Base-by-base conservation (phyloP, 2,113 vertebrate species). In the Gopherus evgoodei region DNA sequence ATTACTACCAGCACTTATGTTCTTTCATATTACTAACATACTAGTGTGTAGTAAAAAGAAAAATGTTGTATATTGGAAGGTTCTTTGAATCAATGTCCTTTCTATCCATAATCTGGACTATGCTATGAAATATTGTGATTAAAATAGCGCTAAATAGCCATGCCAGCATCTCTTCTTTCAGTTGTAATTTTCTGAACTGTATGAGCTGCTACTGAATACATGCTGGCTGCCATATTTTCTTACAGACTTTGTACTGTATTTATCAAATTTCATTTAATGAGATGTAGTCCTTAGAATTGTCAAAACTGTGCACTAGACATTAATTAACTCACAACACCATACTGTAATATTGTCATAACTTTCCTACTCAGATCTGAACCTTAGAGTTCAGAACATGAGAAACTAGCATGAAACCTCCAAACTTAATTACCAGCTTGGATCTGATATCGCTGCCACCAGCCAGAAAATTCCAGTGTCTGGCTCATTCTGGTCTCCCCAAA, bases 221-320 rank as follows among this genome's bases (percentile, higher is more conserved):
- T 69, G 62, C n/a, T 38, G n/a, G 65, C 65, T n/a, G 9, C 65
- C 69, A 42, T 72, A 42, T 72, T 72, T 42, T 72, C n/a, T 72
- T 72, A 38, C 8, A 42, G 35, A n/a, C 35, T 72, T 38, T 11
- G 16, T n/a, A 72, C 9, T 24, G 10, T 21, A 19, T 8, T 22
- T 72, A 72, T 24, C 35, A 38, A 72, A 72, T 72, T 13, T 4
- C 25, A 80, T 47, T 56, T 1, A 0, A 25, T 0, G 0, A 11
- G 25, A 5, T 6, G 31, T 42, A 22, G 50, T 31, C 27, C 65
- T 85, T 57, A 91, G 25, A 42, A 53, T 17, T 21, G 81, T 22
- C 50, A 75, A 21, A 79, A 47, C 44, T 59, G 0, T 5, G 13
- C 4, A 9, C 16, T 52, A 8, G 31, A 47, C 31, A 69, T 29